Evolutionary conservation across 2,113 vertebrate genomes (phyloP), one percentile per base, ranked within the genome.

Genomic region (Dicaeum eximium): DNA sequence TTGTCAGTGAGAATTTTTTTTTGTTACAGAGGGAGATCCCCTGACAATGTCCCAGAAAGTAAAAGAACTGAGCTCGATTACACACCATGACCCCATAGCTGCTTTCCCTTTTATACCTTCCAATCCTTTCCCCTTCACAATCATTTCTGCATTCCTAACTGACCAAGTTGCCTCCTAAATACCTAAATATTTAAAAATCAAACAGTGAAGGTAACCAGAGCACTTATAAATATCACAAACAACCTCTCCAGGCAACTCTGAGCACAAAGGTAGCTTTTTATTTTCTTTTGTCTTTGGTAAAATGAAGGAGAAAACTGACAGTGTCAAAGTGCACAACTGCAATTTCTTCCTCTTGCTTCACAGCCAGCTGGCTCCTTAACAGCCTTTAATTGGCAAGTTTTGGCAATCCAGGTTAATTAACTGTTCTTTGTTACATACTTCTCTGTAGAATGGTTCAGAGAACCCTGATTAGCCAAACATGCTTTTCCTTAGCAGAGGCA

Each of bases 391-490:
- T 86, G 64, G 42, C 66, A 94, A 69, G 40, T 84, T 89, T 67
- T 89, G 78, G 86, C 37, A 84, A 75, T 72, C 20, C n/a, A 45
- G 71, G 91, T 92, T 97, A 93, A 93, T 91, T 93, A 95, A 90
- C 83, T 86, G 50, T 31, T 92, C 82, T 83, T 70, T 90, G 75
- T 87, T 71, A 84, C 4, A 74, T 4, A 42, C 45, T 50, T 65
- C 57, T 72, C 20, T 65, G 81, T 30, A 84, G 65, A 95, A 91
- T 11, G 15, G 65, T 40, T 53, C 37, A 80, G 53, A 75, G 66
- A 92, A 40, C 37, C 30, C 60, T 7, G 15, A 89, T 91, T 58
- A 93, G 71, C 42, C 53, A 87, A 90, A 79, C 33, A 37, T 9
- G 17, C 22, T 90, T 82, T 75, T 77, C 33, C 61, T 80, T 56